Conservation (phyloP, 2,888 invertebrate species). For the Protophormia terraenovae region DNA sequence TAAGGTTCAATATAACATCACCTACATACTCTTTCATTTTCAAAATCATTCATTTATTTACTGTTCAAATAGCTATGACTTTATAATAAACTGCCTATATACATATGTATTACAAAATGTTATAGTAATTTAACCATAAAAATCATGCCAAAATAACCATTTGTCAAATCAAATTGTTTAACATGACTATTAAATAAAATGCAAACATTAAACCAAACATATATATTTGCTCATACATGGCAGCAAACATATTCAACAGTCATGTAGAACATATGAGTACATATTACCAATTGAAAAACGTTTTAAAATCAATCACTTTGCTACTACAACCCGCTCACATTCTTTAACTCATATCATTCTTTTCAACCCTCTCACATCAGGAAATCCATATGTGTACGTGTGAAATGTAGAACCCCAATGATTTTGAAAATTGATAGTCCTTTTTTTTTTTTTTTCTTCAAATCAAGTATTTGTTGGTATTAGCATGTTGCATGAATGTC, state of each 20-base stretch:
- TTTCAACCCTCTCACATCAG: not conserved
- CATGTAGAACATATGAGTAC: slow-evolving; percentile 48
- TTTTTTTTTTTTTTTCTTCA: slow-evolving; percentile 16
- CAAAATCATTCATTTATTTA: slow-evolving; percentile 14
- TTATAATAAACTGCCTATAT: slow-evolving; percentile 18
- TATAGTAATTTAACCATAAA: slow-evolving; percentile 33
- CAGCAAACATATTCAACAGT: slow-evolving; percentile 52
- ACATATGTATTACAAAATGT: not conserved
- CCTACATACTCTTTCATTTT: not conserved
- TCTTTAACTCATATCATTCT: not conserved
- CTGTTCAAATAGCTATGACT: not conserved
- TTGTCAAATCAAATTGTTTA: slow-evolving; percentile 61
- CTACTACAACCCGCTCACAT: slow-evolving; percentile 33
- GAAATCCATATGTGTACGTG: not conserved
- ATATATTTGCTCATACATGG: slow-evolving; percentile 17
- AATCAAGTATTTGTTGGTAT: slow-evolving; percentile 19
- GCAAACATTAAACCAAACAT: slow-evolving; percentile 34
- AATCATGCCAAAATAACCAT: slow-evolving; percentile 53
- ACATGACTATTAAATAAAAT: slow-evolving; percentile 65
- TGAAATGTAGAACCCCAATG: slow-evolving; percentile 52
- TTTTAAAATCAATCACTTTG: slow-evolving; percentile 66
- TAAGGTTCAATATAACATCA: too few species aligned
- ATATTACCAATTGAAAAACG: slow-evolving; percentile 65
- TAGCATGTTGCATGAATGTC: slow-evolving; percentile 62
- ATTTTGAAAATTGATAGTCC: slow-evolving; percentile 64